phyloP scores from a whole-genome alignment of 1,140 invertebrate genomes.

The Aphelenchoides avenae region DNA sequence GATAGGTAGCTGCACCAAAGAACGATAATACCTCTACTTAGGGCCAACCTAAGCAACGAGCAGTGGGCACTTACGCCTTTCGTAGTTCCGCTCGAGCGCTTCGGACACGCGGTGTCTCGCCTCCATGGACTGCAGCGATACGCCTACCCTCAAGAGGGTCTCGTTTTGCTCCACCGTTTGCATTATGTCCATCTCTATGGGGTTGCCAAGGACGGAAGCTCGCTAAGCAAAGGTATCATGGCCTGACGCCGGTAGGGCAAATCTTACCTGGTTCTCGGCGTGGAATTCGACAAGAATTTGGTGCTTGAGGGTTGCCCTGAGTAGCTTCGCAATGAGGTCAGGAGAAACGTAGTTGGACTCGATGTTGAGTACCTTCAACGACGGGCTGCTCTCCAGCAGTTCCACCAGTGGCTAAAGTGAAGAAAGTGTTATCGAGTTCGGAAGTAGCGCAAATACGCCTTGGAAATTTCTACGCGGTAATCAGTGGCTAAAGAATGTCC shows the following conservation, averaged over 20 bases:
- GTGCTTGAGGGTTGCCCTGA: slow-evolving; percentile 51
- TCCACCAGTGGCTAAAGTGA: slow-evolving; percentile 51
- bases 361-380: slow-evolving; percentile 53
- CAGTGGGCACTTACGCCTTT: slow-evolving; percentile 46
- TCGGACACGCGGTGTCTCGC: slow-evolving; percentile 58
- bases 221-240: slow-evolving; percentile 38
- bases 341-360: slow-evolving; percentile 58
- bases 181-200: slow-evolving; percentile 60
- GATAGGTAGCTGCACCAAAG: too few species aligned
- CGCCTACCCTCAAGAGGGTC: slow-evolving; percentile 44
- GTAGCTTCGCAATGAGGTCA: slow-evolving; percentile 54
- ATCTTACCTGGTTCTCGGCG: slow-evolving; percentile 56
- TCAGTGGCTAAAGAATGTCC: slow-evolving; percentile 13
- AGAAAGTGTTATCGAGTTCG: slow-evolving; percentile 6
- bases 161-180: slow-evolving; percentile 57
- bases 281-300: slow-evolving; percentile 57
- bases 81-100: slow-evolving; percentile 58
- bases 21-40: too few species aligned
- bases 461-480: slow-evolving; percentile 1
- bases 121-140: slow-evolving; percentile 52
- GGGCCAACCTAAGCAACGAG: too few species aligned
- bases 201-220: slow-evolving; percentile 55
- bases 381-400: slow-evolving; percentile 42
- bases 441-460: not conserved
- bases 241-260: slow-evolving; percentile 16